Base-by-base conservation (phyloP, 2,113 vertebrate species). In the Melanerpes aurifrons region DNA sequence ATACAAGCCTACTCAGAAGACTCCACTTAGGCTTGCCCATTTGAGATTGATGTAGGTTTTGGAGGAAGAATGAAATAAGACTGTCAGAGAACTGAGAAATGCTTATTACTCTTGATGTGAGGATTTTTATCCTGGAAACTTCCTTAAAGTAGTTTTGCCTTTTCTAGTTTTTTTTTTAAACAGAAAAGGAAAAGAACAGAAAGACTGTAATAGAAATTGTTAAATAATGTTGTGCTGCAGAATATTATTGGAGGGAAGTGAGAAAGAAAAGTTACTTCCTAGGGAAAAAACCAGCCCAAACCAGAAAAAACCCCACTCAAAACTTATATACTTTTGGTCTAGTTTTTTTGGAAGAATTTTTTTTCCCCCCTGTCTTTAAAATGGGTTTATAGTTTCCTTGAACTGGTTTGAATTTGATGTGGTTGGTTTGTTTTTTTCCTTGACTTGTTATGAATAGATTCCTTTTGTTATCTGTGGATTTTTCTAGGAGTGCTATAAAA, bases 401-500 rank as follows among this genome's bases (percentile, higher is more conserved):
- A 62, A 31, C 12, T 37, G 12, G 3, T 84, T 74, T 91, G 22
- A 13, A 22, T 64, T 35, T 64, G 32, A 10, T 35, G 31, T 21
- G 18, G 18, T 40, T 40, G 11, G 40, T 10, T 40, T 40, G 37
- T 37, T 50, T 50, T 7, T 48, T 67, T 37, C 53, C 31, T 72
- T 79, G 28, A 37, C n/a, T 43, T 87, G 29, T 59, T 84, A 7
- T 71, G 21, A 86, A 86, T 71, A 32, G 11, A 64, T 75, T 82
- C 22, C 82, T 70, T 66, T 45, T 67, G 28, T 45, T 35, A 14
- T 47, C 26, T 54, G 12, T 45, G 45, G 10, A 15, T 67, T 82
- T 73, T 86, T 81, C 25, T 47, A 53, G 28, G 21, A 79, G 9
- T 1, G 0, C 57, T 82, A 53, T 0, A 1, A 84, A 78, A 86